These are phyloP conservation scores for Carpatolechia fugitivella DNA, from an alignment of 2,888 invertebrate species.

Conservation along the genomic window DNA sequence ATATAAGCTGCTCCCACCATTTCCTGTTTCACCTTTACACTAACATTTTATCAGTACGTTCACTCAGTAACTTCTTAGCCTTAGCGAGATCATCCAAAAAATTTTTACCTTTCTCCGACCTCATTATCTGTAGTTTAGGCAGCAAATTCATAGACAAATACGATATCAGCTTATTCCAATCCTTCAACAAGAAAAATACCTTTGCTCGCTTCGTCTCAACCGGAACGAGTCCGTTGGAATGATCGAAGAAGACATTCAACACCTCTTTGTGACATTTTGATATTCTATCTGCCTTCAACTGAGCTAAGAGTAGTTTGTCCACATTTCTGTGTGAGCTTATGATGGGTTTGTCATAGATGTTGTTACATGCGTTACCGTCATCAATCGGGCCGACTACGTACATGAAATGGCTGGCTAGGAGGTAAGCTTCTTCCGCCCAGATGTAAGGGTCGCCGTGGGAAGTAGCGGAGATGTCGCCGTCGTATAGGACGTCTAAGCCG, in stretches of 20 bases:
- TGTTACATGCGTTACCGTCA: slow-evolving; percentile 48
- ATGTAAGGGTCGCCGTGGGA: slow-evolving; percentile 59
- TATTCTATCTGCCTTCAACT: slow-evolving; percentile 42
- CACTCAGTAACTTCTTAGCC: slow-evolving; percentile 59
- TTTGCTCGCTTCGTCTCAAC: slow-evolving; percentile 53
- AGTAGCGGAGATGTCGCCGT: slow-evolving; percentile 56
- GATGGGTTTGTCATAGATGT: slow-evolving; percentile 66
- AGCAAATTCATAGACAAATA: slow-evolving; percentile 61
- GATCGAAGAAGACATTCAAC: slow-evolving; percentile 61
- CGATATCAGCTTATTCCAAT: slow-evolving; percentile 66
- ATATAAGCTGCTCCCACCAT: too few species aligned
- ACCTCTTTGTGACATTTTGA: slow-evolving; percentile 48
- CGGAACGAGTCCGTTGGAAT: slow-evolving; percentile 57
- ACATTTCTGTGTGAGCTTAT: slow-evolving; percentile 50
- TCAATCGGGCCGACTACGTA: slow-evolving; percentile 63
- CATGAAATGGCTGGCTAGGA: slow-evolving; percentile 52
- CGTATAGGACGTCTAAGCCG: slow-evolving; percentile 61
- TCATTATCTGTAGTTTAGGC: slow-evolving; percentile 58
- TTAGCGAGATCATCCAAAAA: slow-evolving; percentile 62
- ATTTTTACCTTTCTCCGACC: slow-evolving; percentile 60
- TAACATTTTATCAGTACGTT: slow-evolving; percentile 4
- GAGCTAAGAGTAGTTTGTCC: slow-evolving; percentile 48
- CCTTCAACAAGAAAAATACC: slow-evolving; percentile 54
- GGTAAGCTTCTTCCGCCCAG: slow-evolving; percentile 62
- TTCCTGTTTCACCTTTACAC: background rate